Percentiles rank a stretch among this genome's conserved stretches.
phyloP scores from a whole-genome alignment of 53 echinoderm and acorn worm genomes.

The Echinarachnius parma region DNA sequence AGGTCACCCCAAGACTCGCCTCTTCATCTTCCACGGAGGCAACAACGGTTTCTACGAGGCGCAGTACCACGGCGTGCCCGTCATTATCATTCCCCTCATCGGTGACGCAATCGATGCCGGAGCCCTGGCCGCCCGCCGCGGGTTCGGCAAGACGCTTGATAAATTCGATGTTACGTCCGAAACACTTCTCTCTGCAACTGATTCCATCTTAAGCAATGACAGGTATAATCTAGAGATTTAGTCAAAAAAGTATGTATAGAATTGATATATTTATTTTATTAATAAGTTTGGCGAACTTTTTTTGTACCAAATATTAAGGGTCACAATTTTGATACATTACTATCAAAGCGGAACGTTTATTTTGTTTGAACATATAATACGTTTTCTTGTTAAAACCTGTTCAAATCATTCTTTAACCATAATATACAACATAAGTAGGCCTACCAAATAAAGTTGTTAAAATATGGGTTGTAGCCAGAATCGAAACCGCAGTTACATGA shows the following conservation, averaged over 20 bases:
- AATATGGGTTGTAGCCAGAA: too few species aligned
- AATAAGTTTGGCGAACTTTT: too few species aligned
- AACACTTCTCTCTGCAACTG: background rate
- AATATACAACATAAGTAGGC: too few species aligned
- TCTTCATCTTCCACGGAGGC: slow-evolving; percentile 25
- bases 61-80: slow-evolving; percentile 25
- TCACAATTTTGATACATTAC: too few species aligned
- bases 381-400: too few species aligned
- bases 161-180: slow-evolving; percentile 2
- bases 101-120: slow-evolving; percentile 16
- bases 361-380: too few species aligned
- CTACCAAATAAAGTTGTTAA: too few species aligned
- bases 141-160: background rate
- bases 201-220: background rate
- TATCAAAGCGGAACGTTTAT: too few species aligned
- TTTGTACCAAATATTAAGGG: too few species aligned
- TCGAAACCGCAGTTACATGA: too few species aligned
- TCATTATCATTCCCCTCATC: background rate
- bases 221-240: background rate
- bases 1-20: slow-evolving; percentile 33
- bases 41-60: slow-evolving; percentile 31
- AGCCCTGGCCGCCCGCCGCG: background rate
- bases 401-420: too few species aligned
- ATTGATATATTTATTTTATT: too few species aligned
- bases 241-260: background rate